phyloP scores from a whole-genome alignment of 2,113 vertebrate genomes.

The Antigone vipio region DNA sequence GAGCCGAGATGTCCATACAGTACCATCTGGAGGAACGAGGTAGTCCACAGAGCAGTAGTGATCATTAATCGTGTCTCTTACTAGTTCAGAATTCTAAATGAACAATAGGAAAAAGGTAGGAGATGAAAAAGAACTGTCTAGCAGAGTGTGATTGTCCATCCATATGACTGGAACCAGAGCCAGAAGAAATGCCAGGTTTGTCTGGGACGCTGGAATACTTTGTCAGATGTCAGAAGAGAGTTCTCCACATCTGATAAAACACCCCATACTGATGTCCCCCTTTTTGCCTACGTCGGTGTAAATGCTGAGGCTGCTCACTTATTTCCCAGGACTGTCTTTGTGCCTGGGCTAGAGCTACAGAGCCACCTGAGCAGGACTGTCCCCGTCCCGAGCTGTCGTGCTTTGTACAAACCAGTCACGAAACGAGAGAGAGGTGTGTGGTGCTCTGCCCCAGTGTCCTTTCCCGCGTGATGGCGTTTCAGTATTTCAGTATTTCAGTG shows the following conservation, averaged over 20 bases:
- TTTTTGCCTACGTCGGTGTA: neutral
- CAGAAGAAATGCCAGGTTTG: neutral
- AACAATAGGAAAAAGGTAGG: neutral
- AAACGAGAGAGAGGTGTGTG: neutral
- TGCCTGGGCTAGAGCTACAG: neutral
- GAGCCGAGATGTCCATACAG: neutral
- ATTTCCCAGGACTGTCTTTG: neutral
- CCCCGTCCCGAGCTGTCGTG: neutral
- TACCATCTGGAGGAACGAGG: rapidly evolving
- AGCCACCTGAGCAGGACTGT: neutral
- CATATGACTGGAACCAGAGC: neutral
- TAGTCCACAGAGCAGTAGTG: neutral
- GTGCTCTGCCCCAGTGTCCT: neutral
- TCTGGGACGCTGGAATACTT: neutral
- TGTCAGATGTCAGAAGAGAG: neutral
- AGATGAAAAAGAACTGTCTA: neutral
- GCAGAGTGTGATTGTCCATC: neutral
- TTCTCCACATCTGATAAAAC: neutral
- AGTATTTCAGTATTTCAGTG: neutral
- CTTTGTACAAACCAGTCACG: neutral
- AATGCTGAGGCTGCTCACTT: neutral
- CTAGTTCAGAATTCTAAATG: neutral
- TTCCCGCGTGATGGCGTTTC: neutral
- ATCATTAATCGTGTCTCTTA: neutral
- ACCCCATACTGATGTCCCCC: neutral